These are phyloP conservation scores for Cactoblastis cactorum DNA, from an alignment of 2,888 invertebrate species.

Conservation along the genomic window DNA sequence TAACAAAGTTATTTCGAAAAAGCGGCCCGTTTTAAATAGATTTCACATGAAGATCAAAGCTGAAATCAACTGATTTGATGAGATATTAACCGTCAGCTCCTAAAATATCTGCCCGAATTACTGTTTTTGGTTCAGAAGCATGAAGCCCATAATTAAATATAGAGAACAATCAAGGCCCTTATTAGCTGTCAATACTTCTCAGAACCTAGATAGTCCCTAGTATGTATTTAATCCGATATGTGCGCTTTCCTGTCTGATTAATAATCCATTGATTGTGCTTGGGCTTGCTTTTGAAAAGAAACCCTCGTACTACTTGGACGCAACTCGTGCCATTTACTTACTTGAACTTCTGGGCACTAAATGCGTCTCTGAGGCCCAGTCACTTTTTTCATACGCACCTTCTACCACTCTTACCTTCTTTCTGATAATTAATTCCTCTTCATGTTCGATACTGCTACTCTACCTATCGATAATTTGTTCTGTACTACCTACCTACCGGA, in stretches of 20 bases:
- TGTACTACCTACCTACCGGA: constrained; percentile 24
- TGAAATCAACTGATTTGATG: constrained; percentile 7
- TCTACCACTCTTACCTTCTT: constrained; percentile 49
- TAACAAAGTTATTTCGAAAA: constrained; percentile 28
- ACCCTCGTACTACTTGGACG: constrained; percentile 51
- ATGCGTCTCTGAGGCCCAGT: constrained; percentile 47
- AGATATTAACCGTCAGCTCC: constrained; percentile 67
- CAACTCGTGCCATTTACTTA: constrained; percentile 31
- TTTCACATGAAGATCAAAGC: constrained; percentile 1
- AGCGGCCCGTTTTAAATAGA: constrained; percentile 20
- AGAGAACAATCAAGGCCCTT: constrained; percentile 45
- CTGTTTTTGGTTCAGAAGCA: constrained; percentile 67
- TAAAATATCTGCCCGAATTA: constrained; percentile 42
- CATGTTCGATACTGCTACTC: constrained; percentile 32
- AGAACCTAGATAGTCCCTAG: constrained; percentile 53
- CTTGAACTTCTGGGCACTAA: constrained; percentile 24
- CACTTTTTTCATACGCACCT: constrained; percentile 59
- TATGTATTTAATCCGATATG: constrained; percentile 53
- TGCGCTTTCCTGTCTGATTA: constrained; percentile 56
- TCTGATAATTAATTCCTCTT: constrained; percentile 46
- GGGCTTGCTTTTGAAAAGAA: constrained; percentile 71
- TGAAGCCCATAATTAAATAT: constrained; percentile 63
- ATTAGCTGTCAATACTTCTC: constrained; percentile 58
- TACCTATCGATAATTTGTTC: constrained; percentile 37
- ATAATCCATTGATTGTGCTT: constrained; percentile 69